Percentiles rank a stretch among this genome's conserved stretches.
Conservation (phyloP, 2,113 vertebrate species). For the Scomber colias region DNA sequence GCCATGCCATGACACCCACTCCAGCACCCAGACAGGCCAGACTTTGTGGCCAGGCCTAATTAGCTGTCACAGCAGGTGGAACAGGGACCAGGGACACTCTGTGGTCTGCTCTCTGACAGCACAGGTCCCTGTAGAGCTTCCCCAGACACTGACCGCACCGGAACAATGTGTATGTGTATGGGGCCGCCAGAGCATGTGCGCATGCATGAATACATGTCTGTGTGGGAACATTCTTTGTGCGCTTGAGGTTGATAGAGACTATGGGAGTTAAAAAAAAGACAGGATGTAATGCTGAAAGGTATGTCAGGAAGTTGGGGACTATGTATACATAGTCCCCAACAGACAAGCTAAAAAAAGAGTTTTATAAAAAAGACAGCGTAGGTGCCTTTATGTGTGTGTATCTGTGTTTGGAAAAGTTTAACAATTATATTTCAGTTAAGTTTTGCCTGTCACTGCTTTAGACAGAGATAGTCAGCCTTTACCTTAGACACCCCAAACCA, state of each 20-base stretch:
- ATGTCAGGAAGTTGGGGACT: slow-evolving; percentile 31
- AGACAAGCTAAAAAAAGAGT: slow-evolving; percentile 27
- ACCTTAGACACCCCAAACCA: slow-evolving; percentile 4
- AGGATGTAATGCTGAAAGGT: slow-evolving; percentile 41
- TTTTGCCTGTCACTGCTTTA: slow-evolving; percentile 39
- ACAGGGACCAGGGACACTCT: slow-evolving; percentile 65
- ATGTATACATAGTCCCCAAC: slow-evolving; percentile 30
- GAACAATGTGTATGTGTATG: slow-evolving; percentile 35
- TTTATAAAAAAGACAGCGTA: slow-evolving; percentile 38
- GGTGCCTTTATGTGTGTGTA: slow-evolving; percentile 7
- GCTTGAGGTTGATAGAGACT: slow-evolving; percentile 32
- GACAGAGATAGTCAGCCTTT: slow-evolving; percentile 35
- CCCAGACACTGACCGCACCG: slow-evolving; percentile 60
- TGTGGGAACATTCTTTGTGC: slow-evolving; percentile 7
- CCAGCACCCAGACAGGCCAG: slow-evolving; percentile 72
- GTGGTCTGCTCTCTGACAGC: slow-evolving; percentile 77
- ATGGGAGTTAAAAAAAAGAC: slow-evolving; percentile 18
- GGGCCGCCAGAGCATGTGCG: background rate
- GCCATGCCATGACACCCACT: slow-evolving; percentile 68
- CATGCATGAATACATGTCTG: slow-evolving; percentile 11
- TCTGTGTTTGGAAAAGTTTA: slow-evolving; percentile 42
- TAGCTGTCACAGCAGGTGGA: slow-evolving; percentile 84
- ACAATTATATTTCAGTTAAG: slow-evolving; percentile 53
- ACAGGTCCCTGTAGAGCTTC: slow-evolving; percentile 64
- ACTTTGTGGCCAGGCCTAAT: slow-evolving; percentile 77